Percentiles rank a stretch among this genome's conserved stretches.
These are phyloP conservation scores for Agrotis segetum DNA, from an alignment of 2,888 invertebrate species.

Conservation along the genomic window DNA sequence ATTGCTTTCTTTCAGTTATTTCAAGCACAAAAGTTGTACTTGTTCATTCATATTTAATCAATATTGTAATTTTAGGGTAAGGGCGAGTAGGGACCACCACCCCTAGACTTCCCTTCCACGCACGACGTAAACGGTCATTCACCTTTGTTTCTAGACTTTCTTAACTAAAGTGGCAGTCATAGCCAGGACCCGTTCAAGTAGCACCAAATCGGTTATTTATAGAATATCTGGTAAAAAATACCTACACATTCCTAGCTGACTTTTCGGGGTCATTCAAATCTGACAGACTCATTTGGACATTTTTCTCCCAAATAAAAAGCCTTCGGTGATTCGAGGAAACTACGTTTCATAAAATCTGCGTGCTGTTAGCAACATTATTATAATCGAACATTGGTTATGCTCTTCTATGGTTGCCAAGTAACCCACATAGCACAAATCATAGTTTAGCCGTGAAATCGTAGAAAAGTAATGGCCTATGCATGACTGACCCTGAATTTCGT, in stretches of 20 bases:
- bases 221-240: too few species aligned
- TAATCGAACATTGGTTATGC: not conserved
- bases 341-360: too few species aligned
- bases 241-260: too few species aligned
- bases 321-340: too few species aligned
- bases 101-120: not conserved
- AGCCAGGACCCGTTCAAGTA: not conserved
- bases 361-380: too few species aligned
- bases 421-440: not conserved
- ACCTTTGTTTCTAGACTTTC: not conserved
- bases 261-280: too few species aligned
- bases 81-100: not conserved
- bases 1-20: not conserved
- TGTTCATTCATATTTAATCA: not conserved
- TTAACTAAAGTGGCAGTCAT: not conserved
- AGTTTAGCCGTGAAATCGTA: not conserved
- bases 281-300: too few species aligned
- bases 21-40: not conserved
- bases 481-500: conserved; percentile 26
- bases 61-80: not conserved
- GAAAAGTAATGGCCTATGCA: not conserved
- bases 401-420: not conserved
- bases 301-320: too few species aligned
- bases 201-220: too few species aligned
- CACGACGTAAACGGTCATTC: not conserved